Evolutionary conservation across 2,113 vertebrate genomes (phyloP), one percentile per base, ranked within the genome.

Genomic region (Xerus inauris): DNA sequence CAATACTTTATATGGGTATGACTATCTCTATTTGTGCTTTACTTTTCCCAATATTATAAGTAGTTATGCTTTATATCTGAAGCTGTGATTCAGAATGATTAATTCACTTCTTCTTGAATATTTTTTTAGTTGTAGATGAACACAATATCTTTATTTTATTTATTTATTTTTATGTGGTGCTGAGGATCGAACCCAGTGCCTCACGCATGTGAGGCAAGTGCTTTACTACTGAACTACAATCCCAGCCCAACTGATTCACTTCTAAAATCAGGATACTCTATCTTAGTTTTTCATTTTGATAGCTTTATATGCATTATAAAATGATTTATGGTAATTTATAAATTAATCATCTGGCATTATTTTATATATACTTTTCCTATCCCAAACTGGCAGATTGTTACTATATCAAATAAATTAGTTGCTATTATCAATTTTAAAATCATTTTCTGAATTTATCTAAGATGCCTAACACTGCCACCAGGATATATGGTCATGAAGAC

Each of bases 401-500:
- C 10, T 17, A 40, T 59, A 40, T 67, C 35, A 95, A 84, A 89
- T 89, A 75, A 85, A 28, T 72, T 91, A 72, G 35, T 26, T 76
- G 57, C 65, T 76, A 64, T 11, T 71, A 2, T 75, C 57, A n/a
- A 8, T 95, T 91, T 94, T 59, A 10, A 82, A 69, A 57, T 77
- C 88, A 71, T 85, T 72, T 85, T 89, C 65, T 75, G 32, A 76
- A 79, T 80, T 94, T 91, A 85, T 75, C 57, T 85, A 75, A 75
- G 49, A 81, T 32, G 35, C 67, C 69, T 73, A 80, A 67, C n/a
- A 49, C 47, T 69, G n/a, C 28, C 59, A 35, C 49, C 32, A 80
- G 51, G 16, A 28, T 76, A 62, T 35, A 14, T 28, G 75, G 14
- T 38, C 30, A 84, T 22, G 19, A 87, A 79, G 51, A 51, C 12